These are phyloP conservation scores for Leucoraja erinaceus DNA, from an alignment of 2,113 vertebrate genomes.

Conservation along the genomic window DNA sequence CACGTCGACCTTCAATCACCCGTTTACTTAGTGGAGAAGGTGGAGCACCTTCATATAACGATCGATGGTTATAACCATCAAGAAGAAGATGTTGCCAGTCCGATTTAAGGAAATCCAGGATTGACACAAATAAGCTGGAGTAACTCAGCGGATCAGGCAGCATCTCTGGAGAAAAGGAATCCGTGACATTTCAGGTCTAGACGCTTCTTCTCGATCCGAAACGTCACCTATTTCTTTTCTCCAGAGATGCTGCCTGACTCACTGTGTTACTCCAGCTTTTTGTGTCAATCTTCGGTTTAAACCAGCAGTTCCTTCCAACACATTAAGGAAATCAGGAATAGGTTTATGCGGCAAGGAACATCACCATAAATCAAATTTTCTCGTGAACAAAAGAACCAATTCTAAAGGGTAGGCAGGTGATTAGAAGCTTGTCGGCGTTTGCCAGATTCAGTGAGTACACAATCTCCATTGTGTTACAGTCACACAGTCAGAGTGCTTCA, in stretches of 20 bases:
- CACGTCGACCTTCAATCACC: too few species aligned
- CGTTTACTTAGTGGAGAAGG: slow-evolving; percentile 44
- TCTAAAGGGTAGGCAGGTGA: slow-evolving; percentile 62
- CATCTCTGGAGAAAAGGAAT: too few species aligned
- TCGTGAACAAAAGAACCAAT: slow-evolving; percentile 51
- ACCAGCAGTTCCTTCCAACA: too few species aligned
- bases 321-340: slow-evolving; percentile 58
- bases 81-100: slow-evolving; percentile 63
- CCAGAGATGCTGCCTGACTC: too few species aligned
- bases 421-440: slow-evolving; percentile 57
- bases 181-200: too few species aligned
- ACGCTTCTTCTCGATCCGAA: too few species aligned
- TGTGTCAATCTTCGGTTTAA: too few species aligned
- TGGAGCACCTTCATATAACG: slow-evolving; percentile 67
- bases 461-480: neutral
- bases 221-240: too few species aligned
- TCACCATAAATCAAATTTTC: slow-evolving; percentile 54
- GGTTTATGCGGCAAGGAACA: slow-evolving; percentile 51
- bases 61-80: slow-evolving; percentile 59
- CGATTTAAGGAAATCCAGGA: slow-evolving; percentile 50
- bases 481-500: neutral
- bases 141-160: too few species aligned
- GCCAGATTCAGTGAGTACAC: slow-evolving; percentile 66
- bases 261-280: too few species aligned
- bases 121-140: too few species aligned